Conservation (phyloP, 2,113 vertebrate genomes). For the Trochalopteron elliotii region DNA sequence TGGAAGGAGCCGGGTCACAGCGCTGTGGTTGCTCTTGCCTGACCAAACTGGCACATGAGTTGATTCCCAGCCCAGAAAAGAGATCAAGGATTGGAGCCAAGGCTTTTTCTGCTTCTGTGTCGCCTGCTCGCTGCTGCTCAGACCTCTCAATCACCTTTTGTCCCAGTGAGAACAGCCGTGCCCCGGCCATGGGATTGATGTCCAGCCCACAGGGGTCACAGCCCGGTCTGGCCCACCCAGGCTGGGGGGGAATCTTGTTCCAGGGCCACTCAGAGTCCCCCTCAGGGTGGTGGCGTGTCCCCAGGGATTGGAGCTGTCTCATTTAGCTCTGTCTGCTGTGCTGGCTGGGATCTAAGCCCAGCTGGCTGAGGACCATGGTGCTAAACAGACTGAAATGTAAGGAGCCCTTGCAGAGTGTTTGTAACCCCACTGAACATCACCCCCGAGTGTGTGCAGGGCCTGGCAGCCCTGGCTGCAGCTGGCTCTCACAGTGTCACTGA, state of each 20-base stretch:
- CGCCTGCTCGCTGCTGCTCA: background rate
- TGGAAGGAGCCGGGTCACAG: background rate
- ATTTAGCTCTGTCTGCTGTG: background rate
- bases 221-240: background rate
- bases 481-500: background rate
- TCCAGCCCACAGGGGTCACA: background rate
- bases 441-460: fast-evolving
- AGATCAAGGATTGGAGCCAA: conserved; percentile 22
- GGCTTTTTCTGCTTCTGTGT: background rate
- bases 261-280: background rate
- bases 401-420: background rate
- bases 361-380: background rate
- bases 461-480: background rate
- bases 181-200: background rate
- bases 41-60: background rate
- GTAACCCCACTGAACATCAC: background rate
- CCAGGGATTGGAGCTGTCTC: background rate
- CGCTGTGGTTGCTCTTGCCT: background rate
- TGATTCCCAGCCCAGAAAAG: conserved; percentile 45
- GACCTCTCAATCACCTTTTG: conserved; percentile 16
- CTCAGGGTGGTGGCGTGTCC: background rate
- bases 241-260: background rate
- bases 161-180: background rate
- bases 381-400: background rate
- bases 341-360: background rate